Evolutionary conservation across 2,113 vertebrate species (phyloP).

Genomic region (Upupa epops): DNA sequence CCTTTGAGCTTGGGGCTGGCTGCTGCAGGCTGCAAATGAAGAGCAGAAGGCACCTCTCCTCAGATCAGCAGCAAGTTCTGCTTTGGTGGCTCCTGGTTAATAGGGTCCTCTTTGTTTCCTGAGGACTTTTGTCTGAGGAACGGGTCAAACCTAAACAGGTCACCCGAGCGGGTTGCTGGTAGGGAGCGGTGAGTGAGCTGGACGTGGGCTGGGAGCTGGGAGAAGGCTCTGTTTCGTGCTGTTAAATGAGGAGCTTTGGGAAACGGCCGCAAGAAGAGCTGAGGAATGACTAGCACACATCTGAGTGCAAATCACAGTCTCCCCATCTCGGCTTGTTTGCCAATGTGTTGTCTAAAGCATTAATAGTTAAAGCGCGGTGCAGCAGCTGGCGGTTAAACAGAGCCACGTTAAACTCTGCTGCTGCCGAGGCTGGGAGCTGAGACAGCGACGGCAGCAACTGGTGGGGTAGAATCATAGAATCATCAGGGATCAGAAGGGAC

Average conservation of each 20-base stretch:
- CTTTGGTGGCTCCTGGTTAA: background rate
- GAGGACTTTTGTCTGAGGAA: background rate
- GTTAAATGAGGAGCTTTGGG: background rate
- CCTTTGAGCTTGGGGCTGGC: background rate
- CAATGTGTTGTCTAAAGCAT: background rate
- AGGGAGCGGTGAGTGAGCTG: background rate
- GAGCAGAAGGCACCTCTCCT: background rate
- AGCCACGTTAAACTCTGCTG: background rate
- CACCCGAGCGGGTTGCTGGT: background rate
- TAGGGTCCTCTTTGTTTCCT: background rate
- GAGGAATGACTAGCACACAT: background rate
- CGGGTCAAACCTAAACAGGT: background rate
- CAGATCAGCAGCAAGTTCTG: background rate
- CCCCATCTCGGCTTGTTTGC: background rate
- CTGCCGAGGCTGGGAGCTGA: background rate
- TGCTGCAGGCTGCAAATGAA: background rate
- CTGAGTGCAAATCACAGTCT: background rate
- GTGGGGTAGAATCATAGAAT: background rate
- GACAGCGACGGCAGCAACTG: background rate
- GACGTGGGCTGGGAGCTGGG: background rate
- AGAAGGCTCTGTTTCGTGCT: background rate
- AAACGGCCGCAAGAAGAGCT: background rate
- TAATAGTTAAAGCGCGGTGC: slow-evolving; percentile 7
- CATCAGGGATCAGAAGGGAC: no score
- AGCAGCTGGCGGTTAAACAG: slow-evolving; percentile 28